A percentile compares a stretch with the other conserved stretches of the same genome.
phyloP scores from a whole-genome alignment of 2,888 invertebrate genomes.

The Callyntrura guangdongensis region DNA sequence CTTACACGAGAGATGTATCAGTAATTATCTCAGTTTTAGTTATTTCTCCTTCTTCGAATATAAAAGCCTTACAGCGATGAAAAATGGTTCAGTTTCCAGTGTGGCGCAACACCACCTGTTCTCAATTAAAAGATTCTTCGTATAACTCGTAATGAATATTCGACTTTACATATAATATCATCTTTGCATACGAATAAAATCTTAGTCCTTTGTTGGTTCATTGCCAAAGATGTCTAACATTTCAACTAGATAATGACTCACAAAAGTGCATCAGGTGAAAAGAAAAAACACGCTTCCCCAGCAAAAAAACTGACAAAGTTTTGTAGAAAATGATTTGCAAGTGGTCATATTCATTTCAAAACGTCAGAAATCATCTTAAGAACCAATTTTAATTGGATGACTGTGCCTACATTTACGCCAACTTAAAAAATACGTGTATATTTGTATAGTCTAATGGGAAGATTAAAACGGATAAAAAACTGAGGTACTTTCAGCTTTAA shows the following conservation, averaged over 20 bases:
- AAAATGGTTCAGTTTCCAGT: slow-evolving; percentile 27
- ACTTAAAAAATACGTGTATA: background rate
- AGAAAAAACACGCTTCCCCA: too few relatives aligned
- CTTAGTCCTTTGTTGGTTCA: too few relatives aligned
- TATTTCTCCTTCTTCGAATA: slow-evolving; percentile 56
- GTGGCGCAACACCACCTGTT: slow-evolving; percentile 50
- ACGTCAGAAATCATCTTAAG: background rate
- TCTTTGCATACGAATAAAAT: too few relatives aligned
- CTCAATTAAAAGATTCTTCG: slow-evolving; percentile 2
- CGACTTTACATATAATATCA: background rate
- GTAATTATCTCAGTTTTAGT: slow-evolving; percentile 54
- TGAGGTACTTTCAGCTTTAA: background rate
- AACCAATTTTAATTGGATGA: slow-evolving; percentile 16
- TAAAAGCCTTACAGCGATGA: slow-evolving; percentile 32
- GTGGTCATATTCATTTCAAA: background rate
- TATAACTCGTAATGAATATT: background rate
- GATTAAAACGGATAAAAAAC: background rate
- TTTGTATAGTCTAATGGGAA: background rate
- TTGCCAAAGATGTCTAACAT: too few relatives aligned
- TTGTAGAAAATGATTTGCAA: background rate
- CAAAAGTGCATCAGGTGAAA: too few relatives aligned
- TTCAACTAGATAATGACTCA: too few relatives aligned
- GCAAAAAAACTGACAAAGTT: background rate
- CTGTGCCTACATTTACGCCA: background rate
- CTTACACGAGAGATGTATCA: slow-evolving; percentile 54